These are phyloP conservation scores for Parazoanthus atlanticus DNA, from an alignment of 92 coral and sea anemone species.

Conservation along the genomic window DNA sequence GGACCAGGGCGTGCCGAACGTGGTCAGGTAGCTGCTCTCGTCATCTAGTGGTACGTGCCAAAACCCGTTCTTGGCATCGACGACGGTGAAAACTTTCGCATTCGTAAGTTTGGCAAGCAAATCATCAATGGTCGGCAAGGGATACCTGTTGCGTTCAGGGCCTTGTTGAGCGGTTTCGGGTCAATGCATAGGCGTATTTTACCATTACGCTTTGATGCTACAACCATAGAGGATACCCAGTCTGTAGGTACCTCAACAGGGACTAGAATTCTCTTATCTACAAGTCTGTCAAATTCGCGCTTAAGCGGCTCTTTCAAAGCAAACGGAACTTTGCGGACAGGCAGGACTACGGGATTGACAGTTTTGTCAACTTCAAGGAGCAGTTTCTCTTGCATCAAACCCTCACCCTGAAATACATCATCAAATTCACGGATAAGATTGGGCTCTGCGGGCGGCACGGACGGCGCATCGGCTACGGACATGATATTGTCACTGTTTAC, in stretches of 20 bases:
- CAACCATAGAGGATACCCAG: slow-evolving; percentile 43
- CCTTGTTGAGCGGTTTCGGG: slow-evolving; percentile 24
- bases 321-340: slow-evolving; percentile 43
- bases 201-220: slow-evolving; percentile 39
- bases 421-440: slow-evolving; percentile 38
- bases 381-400: slow-evolving; percentile 40
- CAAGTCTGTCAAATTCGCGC: slow-evolving; percentile 36
- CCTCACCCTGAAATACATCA: slow-evolving; percentile 59
- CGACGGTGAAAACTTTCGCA: slow-evolving; percentile 41
- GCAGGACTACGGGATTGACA: slow-evolving; percentile 41
- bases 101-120: slow-evolving; percentile 51
- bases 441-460: background rate
- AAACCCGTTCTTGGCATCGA: too few species aligned
- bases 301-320: slow-evolving; percentile 46
- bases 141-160: slow-evolving; percentile 47
- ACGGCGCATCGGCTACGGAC: background rate
- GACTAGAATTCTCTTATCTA: slow-evolving; percentile 15
- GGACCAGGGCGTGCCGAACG: slow-evolving; percentile 39
- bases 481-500: slow-evolving; percentile 42
- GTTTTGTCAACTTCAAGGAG: slow-evolving; percentile 43
- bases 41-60: too few species aligned
- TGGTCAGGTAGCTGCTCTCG: slow-evolving; percentile 43
- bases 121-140: slow-evolving; percentile 53
- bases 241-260: slow-evolving; percentile 35
- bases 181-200: slow-evolving; percentile 43